These are phyloP conservation scores for Malurus leucopterus DNA, from an alignment of 2,797 vertebrate genomes.

Conservation along the genomic window DNA sequence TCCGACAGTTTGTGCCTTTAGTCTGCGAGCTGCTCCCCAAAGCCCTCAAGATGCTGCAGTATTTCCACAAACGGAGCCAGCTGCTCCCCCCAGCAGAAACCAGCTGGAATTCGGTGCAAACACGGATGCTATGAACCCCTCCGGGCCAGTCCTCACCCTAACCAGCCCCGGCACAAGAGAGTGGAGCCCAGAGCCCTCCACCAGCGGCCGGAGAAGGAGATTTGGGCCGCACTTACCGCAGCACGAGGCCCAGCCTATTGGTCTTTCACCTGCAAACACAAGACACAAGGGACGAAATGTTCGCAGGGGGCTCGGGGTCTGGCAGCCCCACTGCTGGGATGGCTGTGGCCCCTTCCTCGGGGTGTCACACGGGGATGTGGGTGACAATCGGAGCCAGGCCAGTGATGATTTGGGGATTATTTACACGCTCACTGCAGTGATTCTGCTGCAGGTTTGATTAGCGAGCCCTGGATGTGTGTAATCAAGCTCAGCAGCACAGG, in stretches of 20 bases:
- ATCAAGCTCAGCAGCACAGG: background rate
- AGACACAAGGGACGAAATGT: background rate
- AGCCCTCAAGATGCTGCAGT: fast-evolving
- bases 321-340: background rate
- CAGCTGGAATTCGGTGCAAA: background rate
- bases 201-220: background rate
- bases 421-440: background rate
- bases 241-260: conserved; percentile 1
- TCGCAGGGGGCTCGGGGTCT: fast-evolving
- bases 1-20: background rate
- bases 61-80: background rate
- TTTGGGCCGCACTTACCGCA: conserved; percentile 48
- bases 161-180: background rate
- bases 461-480: background rate
- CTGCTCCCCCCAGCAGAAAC: background rate
- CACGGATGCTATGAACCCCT: fast-evolving
- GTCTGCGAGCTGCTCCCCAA: background rate
- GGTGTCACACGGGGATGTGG: fast-evolving
- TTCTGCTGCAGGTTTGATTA: background rate
- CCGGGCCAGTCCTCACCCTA: background rate
- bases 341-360: background rate
- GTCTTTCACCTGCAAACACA: conserved; percentile 58
- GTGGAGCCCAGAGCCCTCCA: background rate
- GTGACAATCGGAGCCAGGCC: background rate
- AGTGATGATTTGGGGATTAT: background rate